Conservation (phyloP, 2,888 invertebrate species). For the Catocala sponsa region DNA sequence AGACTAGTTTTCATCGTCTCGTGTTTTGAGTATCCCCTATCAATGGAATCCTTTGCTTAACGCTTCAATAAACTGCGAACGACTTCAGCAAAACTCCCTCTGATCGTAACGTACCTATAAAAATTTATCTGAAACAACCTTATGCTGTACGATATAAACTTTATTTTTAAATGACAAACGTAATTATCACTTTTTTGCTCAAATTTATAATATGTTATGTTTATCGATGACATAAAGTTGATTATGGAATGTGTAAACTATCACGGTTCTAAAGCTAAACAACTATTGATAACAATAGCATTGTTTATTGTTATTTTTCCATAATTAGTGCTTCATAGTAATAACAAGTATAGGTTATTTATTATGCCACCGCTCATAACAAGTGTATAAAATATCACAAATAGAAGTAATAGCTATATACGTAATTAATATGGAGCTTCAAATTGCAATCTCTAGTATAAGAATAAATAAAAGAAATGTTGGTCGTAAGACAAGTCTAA, state of each 20-base stretch:
- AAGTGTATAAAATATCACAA: too few species aligned
- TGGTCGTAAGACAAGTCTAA: too few species aligned
- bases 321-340: background rate
- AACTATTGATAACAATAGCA: slow-evolving; percentile 8
- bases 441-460: too few species aligned
- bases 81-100: slow-evolving; percentile 50
- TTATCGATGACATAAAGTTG: slow-evolving; percentile 5
- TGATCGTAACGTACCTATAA: slow-evolving; percentile 47
- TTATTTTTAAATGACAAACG: slow-evolving; percentile 19
- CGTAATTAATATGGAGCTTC: too few species aligned
- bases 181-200: slow-evolving; percentile 10
- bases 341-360: too few species aligned
- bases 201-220: slow-evolving; percentile 4
- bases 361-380: too few species aligned
- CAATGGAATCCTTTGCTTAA: slow-evolving; percentile 43
- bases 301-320: slow-evolving; percentile 11
- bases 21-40: slow-evolving; percentile 36
- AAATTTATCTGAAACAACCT: slow-evolving; percentile 47
- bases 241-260: slow-evolving; percentile 13
- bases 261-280: slow-evolving; percentile 15
- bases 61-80: slow-evolving; percentile 56
- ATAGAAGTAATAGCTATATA: too few species aligned
- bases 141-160: slow-evolving; percentile 23
- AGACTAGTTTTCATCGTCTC: slow-evolving; percentile 25
- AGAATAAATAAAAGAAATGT: too few species aligned